Evolutionary conservation across 2,797 vertebrate species (phyloP), one percentile per base, ranked within the genome.

Genomic region (Alectoris magna): DNA sequence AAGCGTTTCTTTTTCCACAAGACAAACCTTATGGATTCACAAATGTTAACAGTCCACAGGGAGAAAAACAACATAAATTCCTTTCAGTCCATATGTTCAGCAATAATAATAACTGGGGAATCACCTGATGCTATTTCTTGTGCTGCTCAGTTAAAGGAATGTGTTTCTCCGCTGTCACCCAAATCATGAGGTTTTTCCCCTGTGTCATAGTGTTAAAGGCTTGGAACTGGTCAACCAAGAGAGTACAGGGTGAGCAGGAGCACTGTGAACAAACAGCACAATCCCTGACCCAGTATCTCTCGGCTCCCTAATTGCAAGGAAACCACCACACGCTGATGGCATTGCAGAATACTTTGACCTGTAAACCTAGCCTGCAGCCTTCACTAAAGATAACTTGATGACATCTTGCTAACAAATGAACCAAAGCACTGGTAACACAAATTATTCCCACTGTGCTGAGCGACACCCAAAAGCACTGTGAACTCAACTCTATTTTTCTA

Each of bases 371-470:
- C 31, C 41, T 38, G 21, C 38, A 82, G 29, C 23, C 26, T 53
- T 67, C 75, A 49, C 10, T 21, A 36, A 9, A 43, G 15, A 19
- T 55, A 23, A 14, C 9, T 34, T 48, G 41, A 31, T 21, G 48
- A 56, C 23, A 4, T 1, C 31, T 16, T 56, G 76, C 43, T 68
- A 15, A 74, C 24, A 63, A 64, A 46, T 1, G 7, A 41, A 5
- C 0, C 0, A 27, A 67, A 80, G 21, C 3, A 0, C 3, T 21
- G 29, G 26, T 19, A 70, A 48, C 49, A 36, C 27, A 16, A 16
- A 9, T 68, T 48, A 24, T 38, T 77, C 73, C 39, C 34, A 27
- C 29, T 2, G 1, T 39, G 62, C 69, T 64, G 48, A 74, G 36
- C 39, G 66, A 21, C 29, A 53, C 12, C 7, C 19, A 58, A 63